Conservation (phyloP, 2,888 invertebrate genomes). For the Dynastes grantii region DNA sequence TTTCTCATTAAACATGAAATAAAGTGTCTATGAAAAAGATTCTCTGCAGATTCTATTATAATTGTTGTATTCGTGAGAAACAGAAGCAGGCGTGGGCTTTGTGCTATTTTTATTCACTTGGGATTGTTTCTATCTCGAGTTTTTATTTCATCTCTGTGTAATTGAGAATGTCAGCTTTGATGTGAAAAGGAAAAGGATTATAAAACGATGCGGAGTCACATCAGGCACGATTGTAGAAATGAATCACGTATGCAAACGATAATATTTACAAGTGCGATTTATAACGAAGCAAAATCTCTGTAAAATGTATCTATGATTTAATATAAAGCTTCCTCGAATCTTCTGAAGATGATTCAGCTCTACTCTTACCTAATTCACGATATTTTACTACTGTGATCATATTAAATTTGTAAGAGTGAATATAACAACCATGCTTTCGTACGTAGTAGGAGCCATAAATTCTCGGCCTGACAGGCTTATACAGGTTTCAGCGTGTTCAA, state of each 20-base stretch:
- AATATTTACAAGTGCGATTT: constrained; percentile 7
- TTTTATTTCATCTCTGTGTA: constrained; percentile 2
- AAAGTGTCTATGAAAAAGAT: too few species aligned
- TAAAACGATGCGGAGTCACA: constrained; percentile 11
- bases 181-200: constrained; percentile 11
- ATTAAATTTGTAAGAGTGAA: too few species aligned
- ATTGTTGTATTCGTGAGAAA: too few species aligned
- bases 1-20: too few species aligned
- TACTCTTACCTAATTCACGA: too few species aligned
- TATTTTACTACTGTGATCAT: too few species aligned
- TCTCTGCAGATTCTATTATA: too few species aligned
- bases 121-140: background rate
- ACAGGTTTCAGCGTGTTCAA: too few species aligned
- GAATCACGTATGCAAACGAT: background rate
- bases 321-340: background rate
- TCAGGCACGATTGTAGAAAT: background rate
- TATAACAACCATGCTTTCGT: too few species aligned
- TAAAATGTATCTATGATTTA: background rate
- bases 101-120: background rate
- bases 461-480: too few species aligned
- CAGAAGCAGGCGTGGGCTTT: background rate
- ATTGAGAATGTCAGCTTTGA: constrained; percentile 27
- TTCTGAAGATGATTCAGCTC: too few species aligned
- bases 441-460: too few species aligned
- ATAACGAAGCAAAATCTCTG: background rate